Base-by-base conservation (phyloP, 2,113 vertebrate genomes). In the Cyprinodon brontotheroides region DNA sequence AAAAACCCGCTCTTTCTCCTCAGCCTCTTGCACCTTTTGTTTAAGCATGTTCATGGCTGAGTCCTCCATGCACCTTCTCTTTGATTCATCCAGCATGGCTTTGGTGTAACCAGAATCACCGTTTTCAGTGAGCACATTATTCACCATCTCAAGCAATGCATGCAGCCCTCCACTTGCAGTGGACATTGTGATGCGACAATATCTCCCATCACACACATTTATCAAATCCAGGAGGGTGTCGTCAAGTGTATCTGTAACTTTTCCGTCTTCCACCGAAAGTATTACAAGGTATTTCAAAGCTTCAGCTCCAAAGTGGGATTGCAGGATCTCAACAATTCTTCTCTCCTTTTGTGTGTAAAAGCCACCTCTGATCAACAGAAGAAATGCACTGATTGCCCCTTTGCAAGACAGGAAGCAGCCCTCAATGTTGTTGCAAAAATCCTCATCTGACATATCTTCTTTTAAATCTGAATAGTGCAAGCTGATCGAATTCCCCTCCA, bases 151-250 rank as follows among this genome's bases (percentile, higher is more conserved):
- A 0, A 87, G 40, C 0, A 87, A 60, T 0, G 79, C 12, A 0
- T 3, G 12, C 37, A 84, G 61, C 0, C 79, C 17, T 1, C 84
- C 75, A 0, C 14, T n/a, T 0, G 63, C 64, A 2, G 69, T 17
- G 4, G 68, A 47, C 4, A 73, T n/a, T 0, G 43, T 66, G 53
- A 87, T 47, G 0, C 39, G 29, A 39, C 79, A 83, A 50, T 81
- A 89, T 17, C 85, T 69, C 7, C 90, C 76, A 0, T 89, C 64
- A 0, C 88, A 85, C 13, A 9, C 10, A 4, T 80, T 74, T 39
- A 89, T 84, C 63, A 90, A 20, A 43, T 89, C 87, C 65, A 90
- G 39, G 7, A 90, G 78, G 48, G 47, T 4, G 2, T 85, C 83
- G 0, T 90, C 78, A 12, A 82, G 5, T 3, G 66, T 78, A 38